Evolutionary conservation across 2,888 invertebrate genomes (phyloP), one percentile per base, ranked within the genome.

Genomic region (Ypsolopha sequella): DNA sequence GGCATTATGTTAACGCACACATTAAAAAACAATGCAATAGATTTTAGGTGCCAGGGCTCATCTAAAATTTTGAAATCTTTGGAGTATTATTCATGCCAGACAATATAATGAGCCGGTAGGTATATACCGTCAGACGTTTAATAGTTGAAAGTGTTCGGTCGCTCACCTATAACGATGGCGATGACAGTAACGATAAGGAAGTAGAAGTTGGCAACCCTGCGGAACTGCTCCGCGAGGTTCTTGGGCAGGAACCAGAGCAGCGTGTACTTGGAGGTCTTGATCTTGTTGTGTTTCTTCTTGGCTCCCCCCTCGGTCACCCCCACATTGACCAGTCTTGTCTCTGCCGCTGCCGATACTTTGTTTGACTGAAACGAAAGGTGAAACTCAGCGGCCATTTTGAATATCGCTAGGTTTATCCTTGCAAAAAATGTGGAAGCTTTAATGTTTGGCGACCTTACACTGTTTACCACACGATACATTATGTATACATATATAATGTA

Each of bases 141-240:
- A n/a, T 1, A 10, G n/a, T 6, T 43, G 34, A 24, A 43, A 6
- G 38, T 9, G 43, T 43, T 14, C 14, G n/a, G 41, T 33, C 6
- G 76, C 88, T 80, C 60, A 90, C 90, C 89, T 59, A 90, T 91
- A 56, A 90, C 67, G 54, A 93, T 73, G 55, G 93, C 89, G 52
- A 95, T 89, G 13, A 94, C 80, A 8, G 92, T 91, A 61, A 94
- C 91, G 39, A 91, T 77, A 39, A 95, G 87, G 70, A 95, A 95
- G 73, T 95, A 95, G 71, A 95, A 94, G 79, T 95, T 95, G 56
- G 94, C 95, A 49, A 95, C 88, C 50, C 95, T 88, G 13, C 93
- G 88, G 74, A 95, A 95, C 80, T 96, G 95, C 67, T 95, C 95
- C 61, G 91, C 85, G 45, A 96, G 75, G 79, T 95, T 95, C 80